Base-by-base conservation (phyloP, 2,888 invertebrate genomes). In the Pteria penguin region DNA sequence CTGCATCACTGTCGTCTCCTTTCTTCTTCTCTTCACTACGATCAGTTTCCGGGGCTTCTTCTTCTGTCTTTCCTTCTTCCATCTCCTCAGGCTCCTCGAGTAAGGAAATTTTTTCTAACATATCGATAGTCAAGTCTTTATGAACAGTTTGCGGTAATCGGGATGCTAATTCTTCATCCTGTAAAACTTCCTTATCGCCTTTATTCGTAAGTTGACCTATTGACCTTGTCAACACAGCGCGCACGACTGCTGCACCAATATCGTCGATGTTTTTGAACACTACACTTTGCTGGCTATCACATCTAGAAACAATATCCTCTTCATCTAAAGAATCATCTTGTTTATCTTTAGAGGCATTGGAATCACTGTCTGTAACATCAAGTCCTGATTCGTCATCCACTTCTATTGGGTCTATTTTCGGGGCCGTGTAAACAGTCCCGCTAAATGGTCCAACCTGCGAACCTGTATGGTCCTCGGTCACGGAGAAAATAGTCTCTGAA, bases 1-100 rank as follows among this genome's bases (percentile, higher is more conserved):
- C 90, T 0, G 86, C 90, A 79, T 90, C 90, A 84, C 89, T 89
- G 45, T 89, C 90, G n/a, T 84, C 87, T 22, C 84, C 82, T 26
- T 79, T 72, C 72, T 80, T 78, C 77, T 78, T 77, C 58, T 72
- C 68, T 27, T 76, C 75, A 2, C 80, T 72, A 33, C 67, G 73
- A 58, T 71, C 68, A 60, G 52, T 73, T 18, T 73, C 77, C 22
- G 79, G 78, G 36, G 54, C 27, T 63, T 80, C 55, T 1, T 32
- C 26, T 32, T 45, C 72, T 27, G 65, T 65, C 26, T 72, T 78
- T 33, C 63, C 76, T 24, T 14, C 66, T 29, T 55, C 67, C n/a
- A 72, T 75, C 18, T 68, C 58, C 57, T 78, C 78, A n/a, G 31
- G 22, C 14, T 72, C 68, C 69, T 83, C 82, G 22, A 79, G 24